Percentiles rank a stretch among this genome's conserved stretches.
phyloP scores from a whole-genome alignment of 2,888 invertebrate genomes.

The Limenitis camilla region DNA sequence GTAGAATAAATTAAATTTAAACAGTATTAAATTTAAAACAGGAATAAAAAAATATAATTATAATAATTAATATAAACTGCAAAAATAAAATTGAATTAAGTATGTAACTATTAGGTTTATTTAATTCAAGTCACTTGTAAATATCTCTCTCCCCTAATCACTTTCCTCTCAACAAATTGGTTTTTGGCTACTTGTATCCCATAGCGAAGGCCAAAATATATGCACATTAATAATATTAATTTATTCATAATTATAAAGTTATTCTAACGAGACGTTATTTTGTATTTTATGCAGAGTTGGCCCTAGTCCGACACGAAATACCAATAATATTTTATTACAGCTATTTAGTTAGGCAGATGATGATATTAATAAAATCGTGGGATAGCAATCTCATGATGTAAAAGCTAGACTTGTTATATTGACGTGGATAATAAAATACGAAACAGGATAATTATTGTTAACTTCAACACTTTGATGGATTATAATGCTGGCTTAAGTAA shows the following conservation, averaged over 20 bases:
- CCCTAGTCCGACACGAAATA: conserved; percentile 17
- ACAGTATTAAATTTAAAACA: too few relatives aligned
- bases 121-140: too few relatives aligned
- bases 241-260: not conserved
- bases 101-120: too few relatives aligned
- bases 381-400: conserved; percentile 16
- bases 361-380: conserved; percentile 21
- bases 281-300: conserved; percentile 13
- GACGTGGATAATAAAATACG: not conserved
- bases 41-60: too few relatives aligned
- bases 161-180: too few relatives aligned
- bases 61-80: too few relatives aligned
- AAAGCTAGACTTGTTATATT: conserved; percentile 2
- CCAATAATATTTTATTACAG: conserved; percentile 18
- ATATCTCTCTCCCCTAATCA: too few relatives aligned
- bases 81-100: too few relatives aligned
- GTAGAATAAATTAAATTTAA: too few relatives aligned
- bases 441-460: conserved; percentile 3
- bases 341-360: conserved; percentile 8
- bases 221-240: too few relatives aligned
- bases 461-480: conserved; percentile 1
- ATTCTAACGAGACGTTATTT: conserved; percentile 9
- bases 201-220: too few relatives aligned
- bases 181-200: too few relatives aligned
- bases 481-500: not conserved